A percentile compares a stretch with the other conserved stretches of the same genome.
phyloP scores from a whole-genome alignment of 2,113 vertebrate species.

The Neolamprologus sp. region DNA sequence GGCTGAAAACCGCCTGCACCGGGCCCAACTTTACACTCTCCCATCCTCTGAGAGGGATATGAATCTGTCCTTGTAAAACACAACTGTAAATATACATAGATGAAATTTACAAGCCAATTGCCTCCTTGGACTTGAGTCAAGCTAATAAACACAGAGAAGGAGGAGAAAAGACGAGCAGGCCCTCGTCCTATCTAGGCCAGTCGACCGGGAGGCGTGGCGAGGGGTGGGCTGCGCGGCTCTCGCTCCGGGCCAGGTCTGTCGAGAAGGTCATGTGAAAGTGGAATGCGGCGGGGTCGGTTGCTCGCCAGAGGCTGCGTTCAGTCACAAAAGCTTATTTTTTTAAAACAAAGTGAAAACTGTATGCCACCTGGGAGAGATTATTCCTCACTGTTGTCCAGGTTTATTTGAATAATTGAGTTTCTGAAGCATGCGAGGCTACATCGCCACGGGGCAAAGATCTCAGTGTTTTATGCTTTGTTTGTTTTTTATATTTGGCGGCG shows the following conservation, averaged over 20 bases:
- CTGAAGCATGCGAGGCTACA: not conserved
- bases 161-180: not conserved
- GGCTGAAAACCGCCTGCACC: not conserved
- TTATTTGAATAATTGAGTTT: slow-evolving; percentile 37
- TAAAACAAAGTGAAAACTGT: slow-evolving; percentile 24
- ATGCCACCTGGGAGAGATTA: slow-evolving; percentile 17
- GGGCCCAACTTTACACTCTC: not conserved
- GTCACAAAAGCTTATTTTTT: slow-evolving; percentile 29
- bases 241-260: slow-evolving; percentile 29
- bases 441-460: not conserved
- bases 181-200: slow-evolving; percentile 39
- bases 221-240: slow-evolving; percentile 3
- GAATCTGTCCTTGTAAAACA: slow-evolving; percentile 36
- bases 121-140: slow-evolving; percentile 34
- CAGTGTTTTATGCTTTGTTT: not conserved
- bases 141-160: slow-evolving; percentile 23
- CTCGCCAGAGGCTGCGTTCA: slow-evolving; percentile 26
- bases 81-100: slow-evolving; percentile 25
- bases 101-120: slow-evolving; percentile 24
- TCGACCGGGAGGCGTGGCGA: slow-evolving; percentile 26
- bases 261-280: slow-evolving; percentile 59
- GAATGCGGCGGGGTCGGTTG: slow-evolving; percentile 47
- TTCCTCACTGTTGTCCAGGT: not conserved
- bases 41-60: not conserved
- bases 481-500: not conserved